phyloP scores from a whole-genome alignment of 2,113 vertebrate species.

The Odobenus rosmarus region DNA sequence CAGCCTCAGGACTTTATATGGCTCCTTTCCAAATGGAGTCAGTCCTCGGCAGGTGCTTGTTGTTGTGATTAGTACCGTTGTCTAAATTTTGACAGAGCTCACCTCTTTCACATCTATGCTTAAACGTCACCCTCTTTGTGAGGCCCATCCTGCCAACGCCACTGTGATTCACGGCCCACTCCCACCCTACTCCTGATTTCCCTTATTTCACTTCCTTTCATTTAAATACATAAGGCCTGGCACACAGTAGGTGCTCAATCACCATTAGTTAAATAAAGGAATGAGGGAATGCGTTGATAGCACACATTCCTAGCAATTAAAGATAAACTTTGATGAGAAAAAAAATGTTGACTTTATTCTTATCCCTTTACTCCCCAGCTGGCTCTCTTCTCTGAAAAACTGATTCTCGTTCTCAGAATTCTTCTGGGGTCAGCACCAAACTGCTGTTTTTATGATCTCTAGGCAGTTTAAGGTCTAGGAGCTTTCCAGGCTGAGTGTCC shows the following conservation, averaged over 20 bases:
- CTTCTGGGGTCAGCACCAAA: neutral
- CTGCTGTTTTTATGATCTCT: neutral
- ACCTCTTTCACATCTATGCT: neutral
- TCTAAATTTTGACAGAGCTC: neutral
- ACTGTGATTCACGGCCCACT: neutral
- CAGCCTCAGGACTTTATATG: slow-evolving; percentile 22
- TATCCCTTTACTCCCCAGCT: neutral
- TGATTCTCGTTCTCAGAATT: neutral
- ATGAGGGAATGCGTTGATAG: neutral
- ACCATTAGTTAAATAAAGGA: neutral
- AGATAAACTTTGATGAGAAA: neutral
- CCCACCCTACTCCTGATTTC: neutral
- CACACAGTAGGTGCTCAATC: neutral
- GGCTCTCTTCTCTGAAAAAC: neutral
- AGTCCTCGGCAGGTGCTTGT: slow-evolving; percentile 34
- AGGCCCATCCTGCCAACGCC: neutral
- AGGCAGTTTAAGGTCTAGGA: neutral
- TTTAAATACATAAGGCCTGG: neutral
- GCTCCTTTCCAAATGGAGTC: slow-evolving; percentile 36
- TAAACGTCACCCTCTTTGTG: neutral
- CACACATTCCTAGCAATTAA: neutral
- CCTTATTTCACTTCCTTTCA: neutral
- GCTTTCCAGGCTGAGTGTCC: neutral
- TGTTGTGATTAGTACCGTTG: neutral
- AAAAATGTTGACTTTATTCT: neutral